phyloP scores from a whole-genome alignment of 2,888 invertebrate genomes.

The Catocala sponsa region DNA sequence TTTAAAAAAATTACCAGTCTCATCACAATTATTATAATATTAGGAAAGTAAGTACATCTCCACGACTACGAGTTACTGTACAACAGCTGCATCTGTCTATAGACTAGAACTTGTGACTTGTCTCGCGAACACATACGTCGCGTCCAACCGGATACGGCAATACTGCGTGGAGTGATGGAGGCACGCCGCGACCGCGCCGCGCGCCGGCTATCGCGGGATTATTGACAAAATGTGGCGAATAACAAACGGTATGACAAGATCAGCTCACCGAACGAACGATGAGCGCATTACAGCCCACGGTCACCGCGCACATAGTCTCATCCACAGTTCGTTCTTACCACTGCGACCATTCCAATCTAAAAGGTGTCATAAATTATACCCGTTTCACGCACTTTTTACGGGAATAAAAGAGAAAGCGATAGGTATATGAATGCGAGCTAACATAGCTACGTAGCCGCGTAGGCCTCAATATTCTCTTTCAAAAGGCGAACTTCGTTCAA shows the following conservation, averaged over 20 bases:
- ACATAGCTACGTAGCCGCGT: constrained; percentile 32
- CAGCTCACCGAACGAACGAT: constrained; percentile 61
- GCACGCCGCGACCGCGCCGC: too few species aligned
- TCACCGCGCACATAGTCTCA: constrained; percentile 34
- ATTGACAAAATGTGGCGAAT: constrained; percentile 38
- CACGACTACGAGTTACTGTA: too few species aligned
- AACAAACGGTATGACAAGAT: constrained; percentile 49
- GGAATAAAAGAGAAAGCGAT: constrained; percentile 42
- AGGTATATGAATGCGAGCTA: constrained; percentile 38
- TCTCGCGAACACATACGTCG: too few species aligned
- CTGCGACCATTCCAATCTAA: constrained; percentile 26
- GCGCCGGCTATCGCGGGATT: constrained; percentile 38
- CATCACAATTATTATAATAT: too few species aligned
- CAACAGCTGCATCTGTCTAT: too few species aligned
- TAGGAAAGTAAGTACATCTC: too few species aligned
- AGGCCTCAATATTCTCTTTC: constrained; percentile 59
- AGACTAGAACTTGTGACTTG: too few species aligned
- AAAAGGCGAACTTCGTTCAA: constrained; percentile 59
- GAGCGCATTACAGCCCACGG: constrained; percentile 51
- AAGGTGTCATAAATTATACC: constrained; percentile 37
- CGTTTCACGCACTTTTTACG: constrained; percentile 37
- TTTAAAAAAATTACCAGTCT: too few species aligned
- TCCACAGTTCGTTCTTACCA: constrained; percentile 23
- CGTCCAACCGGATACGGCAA: too few species aligned
- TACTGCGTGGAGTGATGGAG: too few species aligned